Percentiles rank a stretch among this genome's conserved stretches.
These are phyloP conservation scores for Labeo catla DNA, from an alignment of 2,113 vertebrate species.

Conservation along the genomic window DNA sequence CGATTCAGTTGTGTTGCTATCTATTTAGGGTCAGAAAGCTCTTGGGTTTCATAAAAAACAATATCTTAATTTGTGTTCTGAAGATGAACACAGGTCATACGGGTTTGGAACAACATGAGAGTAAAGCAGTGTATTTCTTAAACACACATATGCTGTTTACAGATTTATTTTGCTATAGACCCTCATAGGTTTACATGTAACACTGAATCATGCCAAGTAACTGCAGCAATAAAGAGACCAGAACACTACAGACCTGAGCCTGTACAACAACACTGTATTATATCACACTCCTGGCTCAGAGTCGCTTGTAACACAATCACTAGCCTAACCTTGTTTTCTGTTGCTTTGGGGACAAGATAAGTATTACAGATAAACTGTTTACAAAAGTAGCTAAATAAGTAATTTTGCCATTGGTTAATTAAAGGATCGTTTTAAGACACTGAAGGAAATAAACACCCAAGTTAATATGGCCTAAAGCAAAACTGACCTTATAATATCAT, in stretches of 20 bases:
- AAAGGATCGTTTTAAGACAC: background rate
- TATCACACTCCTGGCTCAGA: background rate
- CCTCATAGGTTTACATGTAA: background rate
- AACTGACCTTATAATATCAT: background rate
- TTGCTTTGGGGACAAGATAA: background rate
- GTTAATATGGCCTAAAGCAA: background rate
- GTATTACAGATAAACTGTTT: conserved; percentile 5
- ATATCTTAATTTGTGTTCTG: too few relatives aligned
- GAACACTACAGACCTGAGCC: background rate
- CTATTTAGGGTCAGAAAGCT: too few relatives aligned
- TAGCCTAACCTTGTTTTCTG: background rate
- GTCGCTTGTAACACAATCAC: background rate
- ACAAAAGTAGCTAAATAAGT: conserved; percentile 4
- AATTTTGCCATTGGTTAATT: background rate
- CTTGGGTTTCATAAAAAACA: too few relatives aligned
- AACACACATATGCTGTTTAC: background rate
- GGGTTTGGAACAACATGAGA: too few relatives aligned
- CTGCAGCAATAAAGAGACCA: background rate
- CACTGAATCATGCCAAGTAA: background rate
- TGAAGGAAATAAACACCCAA: background rate
- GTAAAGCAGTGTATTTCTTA: background rate
- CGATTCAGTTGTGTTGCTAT: too few relatives aligned
- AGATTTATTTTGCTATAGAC: background rate
- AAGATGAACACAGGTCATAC: too few relatives aligned
- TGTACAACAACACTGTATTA: background rate